Conservation (phyloP, 2,888 invertebrate genomes). For the Parnassius orleans region DNA sequence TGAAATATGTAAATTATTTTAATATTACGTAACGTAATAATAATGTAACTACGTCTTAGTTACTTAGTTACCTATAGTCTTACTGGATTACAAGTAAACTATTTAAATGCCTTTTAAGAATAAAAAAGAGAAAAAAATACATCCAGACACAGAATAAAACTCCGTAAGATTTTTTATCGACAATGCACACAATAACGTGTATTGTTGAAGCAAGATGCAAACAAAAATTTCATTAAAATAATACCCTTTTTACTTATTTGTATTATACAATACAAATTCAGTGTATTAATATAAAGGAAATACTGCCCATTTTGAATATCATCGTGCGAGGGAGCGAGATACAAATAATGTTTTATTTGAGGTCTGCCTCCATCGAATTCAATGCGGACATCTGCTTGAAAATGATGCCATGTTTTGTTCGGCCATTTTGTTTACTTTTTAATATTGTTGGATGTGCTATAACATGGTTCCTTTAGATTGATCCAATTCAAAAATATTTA, state of each 20-base stretch:
- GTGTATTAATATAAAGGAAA: slow-evolving; percentile 40
- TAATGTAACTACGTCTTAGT: no score
- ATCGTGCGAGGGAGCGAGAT: slow-evolving; percentile 37
- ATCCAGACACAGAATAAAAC: slow-evolving; percentile 10
- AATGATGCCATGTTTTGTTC: slow-evolving; percentile 3
- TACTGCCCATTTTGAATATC: slow-evolving; percentile 70
- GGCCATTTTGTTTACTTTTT: slow-evolving; percentile 11
- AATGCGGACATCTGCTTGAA: slow-evolving; percentile 18
- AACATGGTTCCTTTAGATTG: neutral
- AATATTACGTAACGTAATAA: no score
- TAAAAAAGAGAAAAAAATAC: neutral
- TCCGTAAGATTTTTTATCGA: slow-evolving; percentile 4
- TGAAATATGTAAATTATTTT: no score
- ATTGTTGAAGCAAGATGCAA: slow-evolving; percentile 7
- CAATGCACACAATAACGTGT: slow-evolving; percentile 1
- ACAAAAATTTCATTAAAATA: slow-evolving; percentile 21
- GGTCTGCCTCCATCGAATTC: neutral
- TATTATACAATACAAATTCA: slow-evolving; percentile 7
- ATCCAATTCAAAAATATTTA: neutral
- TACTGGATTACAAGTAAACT: neutral
- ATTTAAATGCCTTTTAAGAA: neutral
- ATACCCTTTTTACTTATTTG: slow-evolving; percentile 20
- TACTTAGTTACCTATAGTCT: no score
- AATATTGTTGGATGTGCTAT: slow-evolving; percentile 8
- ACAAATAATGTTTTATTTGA: slow-evolving; percentile 7